Base-by-base conservation (phyloP, 1,140 invertebrate genomes). In the Rhizoglyphus robini region DNA sequence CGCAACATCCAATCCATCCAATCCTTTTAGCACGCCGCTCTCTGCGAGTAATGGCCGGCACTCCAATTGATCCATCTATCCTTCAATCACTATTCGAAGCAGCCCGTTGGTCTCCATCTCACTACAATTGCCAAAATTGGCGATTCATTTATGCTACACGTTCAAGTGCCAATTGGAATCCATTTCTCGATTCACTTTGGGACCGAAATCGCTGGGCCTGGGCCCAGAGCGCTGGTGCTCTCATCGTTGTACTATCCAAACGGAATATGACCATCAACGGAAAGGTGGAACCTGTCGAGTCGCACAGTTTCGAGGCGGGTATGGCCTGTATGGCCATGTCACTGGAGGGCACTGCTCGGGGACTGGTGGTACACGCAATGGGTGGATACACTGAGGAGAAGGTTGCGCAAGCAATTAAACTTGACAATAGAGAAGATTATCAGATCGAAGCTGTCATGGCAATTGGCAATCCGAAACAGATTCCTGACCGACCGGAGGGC, bases 81-180 rank as follows among this genome's bases (percentile, higher is more conserved):
- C 3, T 63, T 13, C 13, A 27, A 29, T 18, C 36, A 47, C 27
- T 63, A 41, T 63, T 63, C 30, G 61, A 63, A 48, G 34, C 61
- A 34, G 51, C 36, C 18, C 61, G 61, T 30, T 63, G 61, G 61
- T 23, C 61, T 27, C 61, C 61, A n/a, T 47, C 38, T 18, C 27
- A 46, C 32, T 48, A 63, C 27, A 63, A 63, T 63, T 8, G n/a
- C 25, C 61, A 63, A 63, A 30, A 18, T 34, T 63, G 61, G 61
- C 38, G 61, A 20, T 63, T 62, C 32, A 41, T 63, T 25, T 63
- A 63, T 31, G 47, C 38, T 13, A 41, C 18, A n/a, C 34, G 41
- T n/a, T 34, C 25, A n/a, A 4, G 15, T 20, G 11, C 15, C 8
- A 20, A 49, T 49, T 63, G 61, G 61, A n/a, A 41, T 2, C 15